Evolutionary conservation across 2,888 invertebrate species (phyloP).

Genomic region (Tipula confusa): DNA sequence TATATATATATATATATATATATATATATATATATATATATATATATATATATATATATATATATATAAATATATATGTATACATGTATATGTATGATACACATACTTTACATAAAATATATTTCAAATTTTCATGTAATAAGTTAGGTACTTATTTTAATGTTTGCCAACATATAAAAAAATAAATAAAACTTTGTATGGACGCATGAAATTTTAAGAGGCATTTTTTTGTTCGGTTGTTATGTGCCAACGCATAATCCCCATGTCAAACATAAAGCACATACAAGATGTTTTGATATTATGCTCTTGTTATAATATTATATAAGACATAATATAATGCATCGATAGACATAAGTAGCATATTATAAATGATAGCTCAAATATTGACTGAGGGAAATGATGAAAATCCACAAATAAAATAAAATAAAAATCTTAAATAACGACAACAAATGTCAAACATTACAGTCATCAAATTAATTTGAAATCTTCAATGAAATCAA

Average conservation of each 20-base stretch:
- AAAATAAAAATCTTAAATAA: background rate
- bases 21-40: background rate
- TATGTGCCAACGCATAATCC: background rate
- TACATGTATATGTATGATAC: background rate
- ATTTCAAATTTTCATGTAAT: conserved; percentile 12
- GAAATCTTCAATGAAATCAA: background rate
- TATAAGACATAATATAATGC: background rate
- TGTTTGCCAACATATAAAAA: background rate
- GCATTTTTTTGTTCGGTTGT: background rate
- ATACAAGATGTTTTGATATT: background rate
- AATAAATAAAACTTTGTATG: background rate
- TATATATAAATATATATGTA: background rate
- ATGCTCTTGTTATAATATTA: background rate
- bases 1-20: background rate
- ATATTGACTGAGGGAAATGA: background rate
- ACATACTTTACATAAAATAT: conserved; percentile 6
- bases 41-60: background rate
- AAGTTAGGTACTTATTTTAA: conserved; percentile 20
- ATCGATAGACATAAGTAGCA: background rate
- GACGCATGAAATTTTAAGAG: background rate
- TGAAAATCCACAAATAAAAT: background rate
- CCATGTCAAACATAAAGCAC: conserved; percentile 4
- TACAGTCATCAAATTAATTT: background rate
- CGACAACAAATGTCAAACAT: background rate
- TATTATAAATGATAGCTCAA: background rate